Evolutionary conservation across 37 sponge, comb jelly and placozoan genomes (phyloP), one percentile per base, ranked within the genome.

Genomic region (Mnemiopsis leidyi): DNA sequence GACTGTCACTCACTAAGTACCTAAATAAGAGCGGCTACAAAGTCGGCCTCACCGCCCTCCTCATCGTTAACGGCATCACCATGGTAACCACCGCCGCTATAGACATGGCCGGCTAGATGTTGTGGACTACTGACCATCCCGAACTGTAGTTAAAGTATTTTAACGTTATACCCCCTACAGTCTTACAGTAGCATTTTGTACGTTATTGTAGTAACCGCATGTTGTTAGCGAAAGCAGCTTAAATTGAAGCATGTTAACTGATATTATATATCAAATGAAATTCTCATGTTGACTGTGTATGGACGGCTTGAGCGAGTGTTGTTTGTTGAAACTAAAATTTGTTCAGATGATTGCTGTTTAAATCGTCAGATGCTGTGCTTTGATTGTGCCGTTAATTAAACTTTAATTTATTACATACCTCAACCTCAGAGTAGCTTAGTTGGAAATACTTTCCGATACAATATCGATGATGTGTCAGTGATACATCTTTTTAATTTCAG

Each of bases 11-110:
- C 29, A 85, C 90, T 3, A 13, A 25, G 23, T 85, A 40, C 48
- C 90, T 85, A 9, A 85, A 85, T 26, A 85, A 85, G 61, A n/a
- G 61, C 48, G 90, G 90, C 39, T 85, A 85, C 90, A 85, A 85
- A 26, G 61, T 33, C 35, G 40, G 38, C 48, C 90, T 85, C 23
- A 85, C 90, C 16, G 25, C 21, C 61, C 61, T 85, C 0, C 90
- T 85, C 61, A 85, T 85, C 23, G 61, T 85, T 3, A 85, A 85
- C 25, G 90, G 90, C 0, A 23, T 85, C 23, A 85, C 90, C 90
- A 85, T 85, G 90, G 36, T 85, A 9, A 18, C 35, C 35, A 85
- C 90, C 3, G 90, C 90, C 3, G 36, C 48, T 0, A 1, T 85
- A 29, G 90, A 85, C 29, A 20, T 85, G 29, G 36, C 90, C 5